phyloP scores from a whole-genome alignment of 2,113 vertebrate genomes.

The Gasterosteus nipponicus region DNA sequence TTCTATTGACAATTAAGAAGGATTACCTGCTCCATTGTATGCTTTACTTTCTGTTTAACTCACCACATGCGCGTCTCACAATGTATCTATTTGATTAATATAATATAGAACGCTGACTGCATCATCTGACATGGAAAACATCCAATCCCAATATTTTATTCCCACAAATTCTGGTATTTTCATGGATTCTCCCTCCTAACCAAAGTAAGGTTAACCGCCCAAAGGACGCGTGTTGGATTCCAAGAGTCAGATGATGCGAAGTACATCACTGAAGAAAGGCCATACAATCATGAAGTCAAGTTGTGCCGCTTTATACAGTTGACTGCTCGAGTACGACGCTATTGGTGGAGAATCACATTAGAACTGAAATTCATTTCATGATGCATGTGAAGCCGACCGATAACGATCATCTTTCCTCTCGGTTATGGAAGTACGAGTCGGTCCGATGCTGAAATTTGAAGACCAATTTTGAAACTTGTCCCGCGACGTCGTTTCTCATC shows the following conservation, averaged over 20 bases:
- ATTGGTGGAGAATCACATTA: not conserved
- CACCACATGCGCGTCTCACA: not conserved
- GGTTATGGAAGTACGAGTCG: conserved; percentile 7
- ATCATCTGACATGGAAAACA: not conserved
- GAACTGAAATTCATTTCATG: not conserved
- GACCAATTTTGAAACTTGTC: conserved; percentile 45
- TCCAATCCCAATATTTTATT: not conserved
- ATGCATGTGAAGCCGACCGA: not conserved
- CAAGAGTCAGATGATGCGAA: not conserved
- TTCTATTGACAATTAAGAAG: not conserved
- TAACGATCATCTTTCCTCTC: conserved; percentile 4
- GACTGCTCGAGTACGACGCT: not conserved
- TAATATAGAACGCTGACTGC: too few species aligned
- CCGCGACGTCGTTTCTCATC: conserved; percentile 53
- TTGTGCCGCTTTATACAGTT: not conserved
- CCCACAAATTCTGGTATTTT: not conserved
- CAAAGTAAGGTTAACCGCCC: too few species aligned
- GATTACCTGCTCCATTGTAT: not conserved
- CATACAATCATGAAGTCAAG: not conserved
- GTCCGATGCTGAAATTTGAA: conserved; percentile 32
- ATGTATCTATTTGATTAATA: not conserved
- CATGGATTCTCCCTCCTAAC: not conserved
- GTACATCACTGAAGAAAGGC: not conserved
- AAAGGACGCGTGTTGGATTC: not conserved
- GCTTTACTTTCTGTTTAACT: not conserved